Evolutionary conservation across 35 echinoderm and acorn worm species (phyloP), one percentile per base, ranked within the genome.

Genomic region (Anneissia japonica): DNA sequence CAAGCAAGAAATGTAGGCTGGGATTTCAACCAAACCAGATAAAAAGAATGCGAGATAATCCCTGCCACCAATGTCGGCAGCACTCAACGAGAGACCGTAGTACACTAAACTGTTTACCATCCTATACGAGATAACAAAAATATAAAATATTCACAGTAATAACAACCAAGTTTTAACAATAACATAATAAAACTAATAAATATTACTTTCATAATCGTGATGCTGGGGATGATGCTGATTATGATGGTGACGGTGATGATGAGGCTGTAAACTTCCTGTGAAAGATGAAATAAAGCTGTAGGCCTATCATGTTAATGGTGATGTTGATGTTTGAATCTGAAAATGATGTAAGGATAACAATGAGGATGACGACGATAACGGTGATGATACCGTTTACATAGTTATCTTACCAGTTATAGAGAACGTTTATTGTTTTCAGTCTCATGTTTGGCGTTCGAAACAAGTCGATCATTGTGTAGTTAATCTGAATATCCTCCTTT

Each of bases 391-490:
- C n/a, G n/a, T 64, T 16, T 23, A 19, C 51, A 64, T 64, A 1
- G 2, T 16, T 64, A 9, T 64, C 51, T 84, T 75, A 94, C 92
- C 92, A 94, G 64, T 94, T 90, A 76, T 82, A 94, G 74, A 90
- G 86, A 38, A 88, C 38, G 64, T 90, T 94, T 5, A 87, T 46
- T 30, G 92, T 94, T 55, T 82, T 88, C n/a, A 90, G 4, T 31
- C 87, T 43, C 39, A 90, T 80, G 40, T 94, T 90, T 39, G 84
- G 84, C 17, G 92, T 90, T 90, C 75, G 77, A 73, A 94, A 94
- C 3, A 94, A 73, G 35, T 77, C 83, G 9, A 94, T 37, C 33
- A 84, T 79, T 6, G 83, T 94, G 26, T 29, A 39, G 43, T 83
- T 45, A 3, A 46, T 39, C 38, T 75, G 64, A 29, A 34, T 82